Evolutionary conservation across 2,888 invertebrate species (phyloP).

Genomic region (Orchesella flavescens): DNA sequence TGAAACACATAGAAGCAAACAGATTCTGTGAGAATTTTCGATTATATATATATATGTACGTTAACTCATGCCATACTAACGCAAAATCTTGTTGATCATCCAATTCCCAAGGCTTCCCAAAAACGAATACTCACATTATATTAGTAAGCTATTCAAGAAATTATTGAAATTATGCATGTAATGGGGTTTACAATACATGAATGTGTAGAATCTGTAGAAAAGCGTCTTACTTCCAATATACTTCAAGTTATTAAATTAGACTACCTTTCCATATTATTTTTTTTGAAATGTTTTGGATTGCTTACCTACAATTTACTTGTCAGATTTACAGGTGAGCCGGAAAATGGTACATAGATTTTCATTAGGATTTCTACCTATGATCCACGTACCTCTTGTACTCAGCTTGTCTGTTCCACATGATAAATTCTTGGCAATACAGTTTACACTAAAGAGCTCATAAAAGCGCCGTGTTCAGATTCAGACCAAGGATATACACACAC

Average conservation of each 20-base stretch:
- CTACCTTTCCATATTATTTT: not conserved
- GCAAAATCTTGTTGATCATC: no score
- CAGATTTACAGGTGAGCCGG: constrained; percentile 26
- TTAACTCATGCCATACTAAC: no score
- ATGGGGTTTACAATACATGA: no score
- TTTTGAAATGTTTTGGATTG: not conserved
- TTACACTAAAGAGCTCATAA: no score
- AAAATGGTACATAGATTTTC: not conserved
- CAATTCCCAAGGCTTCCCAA: no score
- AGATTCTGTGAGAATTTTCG: not conserved
- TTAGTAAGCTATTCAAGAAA: no score
- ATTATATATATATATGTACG: no score
- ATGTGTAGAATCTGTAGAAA: not conserved
- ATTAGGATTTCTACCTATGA: not conserved
- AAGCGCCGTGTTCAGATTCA: no score
- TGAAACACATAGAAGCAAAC: not conserved
- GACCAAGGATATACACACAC: no score
- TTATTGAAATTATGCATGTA: no score
- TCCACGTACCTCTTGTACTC: not conserved
- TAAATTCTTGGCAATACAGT: constrained; percentile 7
- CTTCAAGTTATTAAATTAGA: not conserved
- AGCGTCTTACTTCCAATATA: no score
- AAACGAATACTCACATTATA: no score
- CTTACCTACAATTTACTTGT: constrained; percentile 1
- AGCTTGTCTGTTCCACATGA: constrained; percentile 6